Percentiles rank a stretch among this genome's conserved stretches.
Conservation (phyloP, 2,113 vertebrate genomes). For the Anas platyrhynchos region DNA sequence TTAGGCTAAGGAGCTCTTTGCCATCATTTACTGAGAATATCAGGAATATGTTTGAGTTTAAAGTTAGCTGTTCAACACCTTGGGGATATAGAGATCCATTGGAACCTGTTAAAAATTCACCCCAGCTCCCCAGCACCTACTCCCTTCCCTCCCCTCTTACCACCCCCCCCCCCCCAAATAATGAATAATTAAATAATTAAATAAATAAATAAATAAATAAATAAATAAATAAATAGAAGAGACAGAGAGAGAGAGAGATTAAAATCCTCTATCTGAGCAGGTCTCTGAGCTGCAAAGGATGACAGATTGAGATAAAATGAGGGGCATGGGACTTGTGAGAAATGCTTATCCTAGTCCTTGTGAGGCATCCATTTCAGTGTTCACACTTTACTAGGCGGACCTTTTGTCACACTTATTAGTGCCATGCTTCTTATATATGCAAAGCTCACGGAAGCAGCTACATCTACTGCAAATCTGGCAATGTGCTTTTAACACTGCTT, state of each 20-base stretch:
- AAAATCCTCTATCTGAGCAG: not conserved
- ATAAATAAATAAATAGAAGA: not conserved
- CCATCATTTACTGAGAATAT: not conserved
- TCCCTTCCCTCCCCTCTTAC: no score
- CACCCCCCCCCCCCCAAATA: no score
- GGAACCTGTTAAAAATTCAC: not conserved
- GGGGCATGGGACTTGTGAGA: not conserved
- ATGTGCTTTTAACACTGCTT: not conserved
- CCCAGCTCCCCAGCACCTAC: no score
- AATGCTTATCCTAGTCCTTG: not conserved
- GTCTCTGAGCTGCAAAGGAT: not conserved
- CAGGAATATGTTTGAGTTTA: not conserved
- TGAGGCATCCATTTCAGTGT: not conserved
- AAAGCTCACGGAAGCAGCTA: not conserved
- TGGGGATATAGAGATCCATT: not conserved
- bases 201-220: no score
- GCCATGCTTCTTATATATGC: not conserved
- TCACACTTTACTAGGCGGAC: not conserved
- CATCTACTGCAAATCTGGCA: not conserved
- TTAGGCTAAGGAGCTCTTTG: not conserved
- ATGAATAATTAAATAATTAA: no score
- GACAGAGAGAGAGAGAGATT: not conserved
- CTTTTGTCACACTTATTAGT: not conserved
- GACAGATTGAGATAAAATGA: not conserved
- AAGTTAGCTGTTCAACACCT: not conserved